Base-by-base conservation (phyloP, 1,140 invertebrate genomes). In the Dendroctonus ponderosae region DNA sequence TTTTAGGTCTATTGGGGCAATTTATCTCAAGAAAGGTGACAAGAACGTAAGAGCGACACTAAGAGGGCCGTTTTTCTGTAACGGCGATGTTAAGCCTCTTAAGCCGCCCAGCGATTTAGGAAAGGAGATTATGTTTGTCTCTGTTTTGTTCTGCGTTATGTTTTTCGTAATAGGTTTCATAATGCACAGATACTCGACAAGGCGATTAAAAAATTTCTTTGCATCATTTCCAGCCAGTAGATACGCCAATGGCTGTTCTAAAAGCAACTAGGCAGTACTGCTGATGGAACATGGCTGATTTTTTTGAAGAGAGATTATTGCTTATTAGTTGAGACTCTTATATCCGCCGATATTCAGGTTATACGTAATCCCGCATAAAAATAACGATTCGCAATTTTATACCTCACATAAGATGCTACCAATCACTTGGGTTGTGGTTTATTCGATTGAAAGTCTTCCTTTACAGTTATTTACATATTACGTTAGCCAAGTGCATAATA, bases 41-140 rank as follows among this genome's bases (percentile, higher is more conserved):
- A 65, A 42, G 37, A 49, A 65, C 62, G 58, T 65, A 52, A 65
- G 52, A 65, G 53, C 52, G 15, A 44, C 44, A 50, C 43, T 57
- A 65, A 65, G 53, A 49, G 62, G 62, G 53, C 48, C 62, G 44
- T 58, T 65, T 65, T 65, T 65, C 62, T 15, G 8, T 49, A 65
- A 65, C 42, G 7, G 51, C 53, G 14, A 40, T 56, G 52, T 56
- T 43, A 44, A 62, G 46, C 48, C 62, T 40, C 11, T 54, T 64
- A 53, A 64, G 54, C 62, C 50, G 15, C 12, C 39, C 48, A 54
- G 56, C 49, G 53, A 50, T 52, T 62, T 62, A 62, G 41, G 9
- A 56, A 41, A 14, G n/a, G 12, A 44, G 56, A 43, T 58, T 58
- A 58, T 7, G 7, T 37, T 46, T 46, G 8, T 11, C 49, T 15